Conservation (phyloP, 2,888 invertebrate species). For the Agriopis leucophaearia region DNA sequence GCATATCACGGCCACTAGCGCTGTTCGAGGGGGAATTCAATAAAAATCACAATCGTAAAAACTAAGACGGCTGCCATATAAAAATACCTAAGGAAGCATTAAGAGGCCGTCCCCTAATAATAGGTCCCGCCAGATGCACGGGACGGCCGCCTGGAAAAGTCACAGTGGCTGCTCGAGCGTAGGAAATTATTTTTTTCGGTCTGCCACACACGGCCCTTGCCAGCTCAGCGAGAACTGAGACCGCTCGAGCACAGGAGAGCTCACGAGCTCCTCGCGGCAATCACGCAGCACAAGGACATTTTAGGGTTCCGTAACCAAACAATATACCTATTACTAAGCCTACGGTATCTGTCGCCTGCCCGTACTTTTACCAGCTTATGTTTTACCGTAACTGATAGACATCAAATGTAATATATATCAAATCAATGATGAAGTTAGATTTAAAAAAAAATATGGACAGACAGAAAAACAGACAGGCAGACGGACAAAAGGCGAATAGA, state of each 20-base stretch:
- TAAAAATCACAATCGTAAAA: slow-evolving; percentile 86
- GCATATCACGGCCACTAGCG: slow-evolving; percentile 64
- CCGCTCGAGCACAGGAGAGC: too few relatives aligned
- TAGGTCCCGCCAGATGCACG: slow-evolving; percentile 85
- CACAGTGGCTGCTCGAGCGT: slow-evolving; percentile 83
- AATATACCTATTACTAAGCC: too few relatives aligned
- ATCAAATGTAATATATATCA: too few relatives aligned
- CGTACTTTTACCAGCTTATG: too few relatives aligned
- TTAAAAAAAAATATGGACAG: too few relatives aligned
- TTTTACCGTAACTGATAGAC: too few relatives aligned
- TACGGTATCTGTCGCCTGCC: too few relatives aligned
- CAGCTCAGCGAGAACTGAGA: slow-evolving; percentile 79
- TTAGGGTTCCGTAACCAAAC: slow-evolving; percentile 29
- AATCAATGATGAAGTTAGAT: too few relatives aligned
- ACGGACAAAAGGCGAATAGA: too few relatives aligned
- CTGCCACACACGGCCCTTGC: slow-evolving; percentile 84
- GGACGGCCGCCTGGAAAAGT: slow-evolving; percentile 84
- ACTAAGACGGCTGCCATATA: slow-evolving; percentile 82
- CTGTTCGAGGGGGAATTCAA: slow-evolving; percentile 73
- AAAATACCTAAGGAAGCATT: slow-evolving; percentile 85
- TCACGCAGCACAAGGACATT: slow-evolving; percentile 63
- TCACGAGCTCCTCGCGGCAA: slow-evolving; percentile 61
- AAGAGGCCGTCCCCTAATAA: slow-evolving; percentile 84
- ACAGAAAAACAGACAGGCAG: too few relatives aligned
- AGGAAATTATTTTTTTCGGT: slow-evolving; percentile 86